Evolutionary conservation across 2,113 vertebrate genomes (phyloP).

Genomic region (Atlantisia rogersi): DNA sequence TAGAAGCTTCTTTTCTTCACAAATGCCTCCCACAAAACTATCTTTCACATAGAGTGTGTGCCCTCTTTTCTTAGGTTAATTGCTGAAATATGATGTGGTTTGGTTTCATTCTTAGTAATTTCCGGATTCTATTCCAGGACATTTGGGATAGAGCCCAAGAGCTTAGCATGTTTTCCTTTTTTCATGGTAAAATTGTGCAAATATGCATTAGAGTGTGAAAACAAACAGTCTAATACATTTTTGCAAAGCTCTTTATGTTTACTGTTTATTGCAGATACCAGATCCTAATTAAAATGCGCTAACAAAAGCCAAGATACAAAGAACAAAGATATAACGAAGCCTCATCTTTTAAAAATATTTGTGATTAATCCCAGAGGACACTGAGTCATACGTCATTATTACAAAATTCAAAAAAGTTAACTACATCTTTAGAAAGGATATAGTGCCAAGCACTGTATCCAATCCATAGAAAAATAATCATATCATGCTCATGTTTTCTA

Average conservation of each 20-base stretch:
- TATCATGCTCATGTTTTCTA: slow-evolving; percentile 27
- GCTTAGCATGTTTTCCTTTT: slow-evolving; percentile 90
- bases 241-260: slow-evolving; percentile 91
- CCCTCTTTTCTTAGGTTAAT: slow-evolving; percentile 83
- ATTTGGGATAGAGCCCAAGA: slow-evolving; percentile 88
- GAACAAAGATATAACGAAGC: slow-evolving; percentile 84
- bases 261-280: slow-evolving; percentile 90
- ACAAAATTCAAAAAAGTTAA: slow-evolving; percentile 71
- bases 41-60: slow-evolving; percentile 73
- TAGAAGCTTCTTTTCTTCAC: slow-evolving; percentile 63
- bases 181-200: slow-evolving; percentile 91
- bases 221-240: slow-evolving; percentile 90
- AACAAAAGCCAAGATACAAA: slow-evolving; percentile 89
- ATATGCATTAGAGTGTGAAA: slow-evolving; percentile 90
- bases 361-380: slow-evolving; percentile 80
- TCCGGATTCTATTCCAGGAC: slow-evolving; percentile 86
- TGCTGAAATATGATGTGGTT: slow-evolving; percentile 84
- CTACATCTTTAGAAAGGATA: slow-evolving; percentile 20
- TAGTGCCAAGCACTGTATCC: slow-evolving; percentile 28
- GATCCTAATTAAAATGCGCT: slow-evolving; percentile 89
- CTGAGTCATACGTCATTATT: slow-evolving; percentile 50
- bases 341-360: slow-evolving; percentile 83
- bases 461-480: slow-evolving; percentile 50
- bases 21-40: slow-evolving; percentile 66
- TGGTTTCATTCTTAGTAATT: slow-evolving; percentile 85